These are phyloP conservation scores for Asobara japonica DNA, from an alignment of 1,140 invertebrate species.

Conservation along the genomic window DNA sequence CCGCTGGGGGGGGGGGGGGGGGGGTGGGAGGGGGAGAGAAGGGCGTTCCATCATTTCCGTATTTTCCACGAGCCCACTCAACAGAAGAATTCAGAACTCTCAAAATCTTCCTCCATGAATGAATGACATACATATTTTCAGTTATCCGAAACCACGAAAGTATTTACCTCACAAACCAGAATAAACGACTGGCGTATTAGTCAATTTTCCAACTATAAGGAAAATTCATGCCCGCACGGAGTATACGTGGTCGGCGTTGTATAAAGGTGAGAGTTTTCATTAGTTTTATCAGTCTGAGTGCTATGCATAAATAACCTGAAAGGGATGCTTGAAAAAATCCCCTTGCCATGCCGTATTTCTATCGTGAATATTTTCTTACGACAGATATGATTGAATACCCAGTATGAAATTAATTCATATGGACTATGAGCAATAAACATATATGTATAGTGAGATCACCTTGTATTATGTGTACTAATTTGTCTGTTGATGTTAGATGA, in stretches of 20 bases:
- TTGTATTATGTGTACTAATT: too few species aligned
- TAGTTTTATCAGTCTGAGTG: conserved; percentile 1
- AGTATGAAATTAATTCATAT: neutral
- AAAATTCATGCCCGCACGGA: neutral
- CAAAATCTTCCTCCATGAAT: too few species aligned
- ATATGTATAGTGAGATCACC: too few species aligned
- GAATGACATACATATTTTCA: neutral
- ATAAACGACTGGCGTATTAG: neutral
- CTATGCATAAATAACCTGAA: conserved; percentile 4
- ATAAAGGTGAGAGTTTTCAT: conserved; percentile 1
- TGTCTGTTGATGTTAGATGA: too few species aligned
- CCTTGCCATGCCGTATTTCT: neutral
- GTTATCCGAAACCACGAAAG: neutral
- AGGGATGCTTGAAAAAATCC: neutral
- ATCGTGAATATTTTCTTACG: neutral
- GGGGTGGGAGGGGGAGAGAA: too few species aligned
- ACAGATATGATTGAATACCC: neutral
- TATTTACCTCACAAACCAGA: neutral
- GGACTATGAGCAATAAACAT: neutral
- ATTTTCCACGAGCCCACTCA: too few species aligned
- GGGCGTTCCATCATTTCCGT: too few species aligned
- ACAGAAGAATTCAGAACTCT: too few species aligned
- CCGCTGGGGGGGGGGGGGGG: too few species aligned
- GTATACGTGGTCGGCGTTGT: neutral
- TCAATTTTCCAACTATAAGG: neutral